Evolutionary conservation across 2,113 vertebrate genomes (phyloP).

Genomic region (Platichthys flesus): DNA sequence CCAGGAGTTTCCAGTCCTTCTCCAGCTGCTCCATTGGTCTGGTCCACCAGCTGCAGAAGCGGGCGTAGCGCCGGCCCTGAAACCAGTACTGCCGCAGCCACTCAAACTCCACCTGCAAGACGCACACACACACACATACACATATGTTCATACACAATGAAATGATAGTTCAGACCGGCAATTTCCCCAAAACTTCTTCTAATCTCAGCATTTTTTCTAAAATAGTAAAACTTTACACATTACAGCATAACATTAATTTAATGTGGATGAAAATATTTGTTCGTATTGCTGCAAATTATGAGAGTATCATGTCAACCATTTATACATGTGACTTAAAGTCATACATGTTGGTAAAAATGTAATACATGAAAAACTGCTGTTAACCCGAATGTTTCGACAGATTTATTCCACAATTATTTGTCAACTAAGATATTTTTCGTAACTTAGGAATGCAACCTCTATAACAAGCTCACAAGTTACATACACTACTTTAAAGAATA

Average conservation of each 20-base stretch:
- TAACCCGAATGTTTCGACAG: no score
- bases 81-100: slow-evolving; percentile 99
- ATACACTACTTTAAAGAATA: neutral
- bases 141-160: neutral
- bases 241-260: no score
- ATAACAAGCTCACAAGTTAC: neutral
- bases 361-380: neutral
- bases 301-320: neutral
- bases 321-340: neutral
- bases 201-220: neutral
- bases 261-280: neutral
- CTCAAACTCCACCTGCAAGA: slow-evolving; percentile 92
- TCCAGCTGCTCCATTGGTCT: slow-evolving; percentile 91
- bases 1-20: slow-evolving; percentile 92
- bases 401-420: neutral
- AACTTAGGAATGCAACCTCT: neutral
- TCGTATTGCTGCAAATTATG: neutral
- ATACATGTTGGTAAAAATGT: neutral
- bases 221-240: no score
- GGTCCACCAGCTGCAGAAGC: slow-evolving; percentile 94
- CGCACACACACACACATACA: neutral
- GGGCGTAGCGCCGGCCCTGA: slow-evolving; percentile 91
- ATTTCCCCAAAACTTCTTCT: neutral
- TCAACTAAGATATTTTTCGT: neutral
- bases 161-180: neutral